Evolutionary conservation across 92 coral and sea anemone genomes (phyloP).

Genomic region (Pocillopora meandrina): DNA sequence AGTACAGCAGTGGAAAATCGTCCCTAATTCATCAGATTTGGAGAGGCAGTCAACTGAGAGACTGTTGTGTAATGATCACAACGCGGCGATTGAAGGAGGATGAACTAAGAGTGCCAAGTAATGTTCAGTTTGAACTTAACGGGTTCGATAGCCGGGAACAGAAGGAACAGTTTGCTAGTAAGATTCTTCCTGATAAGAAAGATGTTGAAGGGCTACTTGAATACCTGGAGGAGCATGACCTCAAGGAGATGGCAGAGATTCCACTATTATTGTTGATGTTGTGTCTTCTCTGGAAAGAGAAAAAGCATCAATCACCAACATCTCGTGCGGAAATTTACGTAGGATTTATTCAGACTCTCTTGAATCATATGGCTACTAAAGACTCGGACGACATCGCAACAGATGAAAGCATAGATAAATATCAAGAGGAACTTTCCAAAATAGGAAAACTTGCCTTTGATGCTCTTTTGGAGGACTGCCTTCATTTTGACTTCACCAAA

Average conservation of each 20-base stretch:
- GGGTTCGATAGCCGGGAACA: neutral
- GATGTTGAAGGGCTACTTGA: neutral
- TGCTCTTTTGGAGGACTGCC: neutral
- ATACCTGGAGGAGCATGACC: neutral
- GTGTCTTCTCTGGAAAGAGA: conserved; percentile 1
- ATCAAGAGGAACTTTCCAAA: neutral
- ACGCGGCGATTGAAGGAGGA: neutral
- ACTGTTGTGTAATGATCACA: neutral
- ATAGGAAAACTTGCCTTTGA: conserved; percentile 2
- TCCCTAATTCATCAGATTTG: neutral
- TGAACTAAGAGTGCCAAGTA: neutral
- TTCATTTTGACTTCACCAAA: neutral
- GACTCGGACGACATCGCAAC: neutral
- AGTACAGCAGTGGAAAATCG: neutral
- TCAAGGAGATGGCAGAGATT: neutral
- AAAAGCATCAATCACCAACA: neutral
- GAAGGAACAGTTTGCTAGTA: neutral
- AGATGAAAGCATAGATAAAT: neutral
- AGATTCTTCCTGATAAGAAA: neutral
- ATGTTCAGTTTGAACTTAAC: neutral
- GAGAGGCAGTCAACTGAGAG: neutral
- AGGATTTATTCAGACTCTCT: neutral
- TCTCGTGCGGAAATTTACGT: neutral
- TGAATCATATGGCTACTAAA: conserved; percentile 1
- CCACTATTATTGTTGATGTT: conserved; percentile 3